phyloP scores from a whole-genome alignment of 1,140 invertebrate genomes.

The Cotesia chilonis region DNA sequence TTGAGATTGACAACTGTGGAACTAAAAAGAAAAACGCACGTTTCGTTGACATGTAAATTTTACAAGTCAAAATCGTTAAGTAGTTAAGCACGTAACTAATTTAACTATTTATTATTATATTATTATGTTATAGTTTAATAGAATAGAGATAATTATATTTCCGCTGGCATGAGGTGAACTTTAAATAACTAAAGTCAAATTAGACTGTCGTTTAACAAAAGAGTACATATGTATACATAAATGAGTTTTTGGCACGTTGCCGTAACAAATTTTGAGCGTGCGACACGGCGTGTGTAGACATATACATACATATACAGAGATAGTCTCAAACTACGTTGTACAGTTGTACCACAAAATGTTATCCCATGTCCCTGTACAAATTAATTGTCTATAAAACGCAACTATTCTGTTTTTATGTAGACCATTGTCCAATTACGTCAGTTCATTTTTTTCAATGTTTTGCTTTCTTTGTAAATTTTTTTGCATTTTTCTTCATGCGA shows the following conservation, averaged over 20 bases:
- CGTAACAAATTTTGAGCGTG: conserved; percentile 1
- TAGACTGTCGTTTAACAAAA: too few relatives aligned
- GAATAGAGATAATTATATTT: too few relatives aligned
- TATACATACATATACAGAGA: neutral
- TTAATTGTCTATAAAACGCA: conserved; percentile 45
- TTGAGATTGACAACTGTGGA: too few relatives aligned
- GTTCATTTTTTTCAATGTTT: conserved; percentile 44
- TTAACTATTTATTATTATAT: neutral
- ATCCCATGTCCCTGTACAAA: conserved; percentile 34
- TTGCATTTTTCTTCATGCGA: neutral
- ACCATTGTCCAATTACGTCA: conserved; percentile 44
- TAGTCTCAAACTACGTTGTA: neutral
- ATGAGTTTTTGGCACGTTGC: conserved; percentile 20
- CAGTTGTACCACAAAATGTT: conserved; percentile 15
- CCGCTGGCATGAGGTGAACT: too few relatives aligned
- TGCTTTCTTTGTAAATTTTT: conserved; percentile 18
- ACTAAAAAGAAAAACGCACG: too few relatives aligned
- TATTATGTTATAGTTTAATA: too few relatives aligned
- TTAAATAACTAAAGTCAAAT: too few relatives aligned
- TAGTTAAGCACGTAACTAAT: too few relatives aligned
- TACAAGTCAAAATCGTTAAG: too few relatives aligned
- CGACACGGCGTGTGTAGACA: neutral
- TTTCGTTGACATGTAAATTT: too few relatives aligned
- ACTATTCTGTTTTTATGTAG: conserved; percentile 45
- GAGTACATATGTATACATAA: too few relatives aligned